These are phyloP conservation scores for Epistrophe grossulariae DNA, from an alignment of 2,888 invertebrate genomes.

Conservation along the genomic window DNA sequence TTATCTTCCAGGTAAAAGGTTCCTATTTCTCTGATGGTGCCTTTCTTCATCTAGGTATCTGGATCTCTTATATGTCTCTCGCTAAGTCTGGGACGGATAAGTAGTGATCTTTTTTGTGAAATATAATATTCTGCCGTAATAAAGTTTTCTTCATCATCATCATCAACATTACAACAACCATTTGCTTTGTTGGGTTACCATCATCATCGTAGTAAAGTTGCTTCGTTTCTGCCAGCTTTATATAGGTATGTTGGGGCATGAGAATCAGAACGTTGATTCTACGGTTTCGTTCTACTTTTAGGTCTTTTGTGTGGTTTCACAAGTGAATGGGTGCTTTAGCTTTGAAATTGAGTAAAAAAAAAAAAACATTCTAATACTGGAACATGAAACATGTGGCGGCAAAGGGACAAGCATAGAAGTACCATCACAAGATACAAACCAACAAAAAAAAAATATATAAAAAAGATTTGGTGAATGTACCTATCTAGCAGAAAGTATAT, in stretches of 20 bases:
- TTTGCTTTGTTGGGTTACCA: slow-evolving; percentile 50
- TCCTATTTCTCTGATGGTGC: neutral
- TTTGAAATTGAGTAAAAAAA: slow-evolving; percentile 58
- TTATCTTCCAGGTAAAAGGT: slow-evolving; percentile 23
- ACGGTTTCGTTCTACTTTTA: slow-evolving; percentile 73
- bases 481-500: slow-evolving; percentile 48
- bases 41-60: slow-evolving; percentile 45
- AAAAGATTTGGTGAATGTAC: slow-evolving; percentile 46
- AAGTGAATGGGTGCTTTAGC: slow-evolving; percentile 65
- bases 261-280: slow-evolving; percentile 65
- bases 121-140: slow-evolving; percentile 73
- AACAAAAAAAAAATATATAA: slow-evolving; percentile 4
- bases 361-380: slow-evolving; percentile 43
- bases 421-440: neutral
- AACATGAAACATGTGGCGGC: slow-evolving; percentile 40
- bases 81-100: slow-evolving; percentile 30
- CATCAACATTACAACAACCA: slow-evolving; percentile 36
- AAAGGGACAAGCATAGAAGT: neutral
- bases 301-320: slow-evolving; percentile 65
- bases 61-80: slow-evolving; percentile 40
- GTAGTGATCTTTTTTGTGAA: slow-evolving; percentile 66
- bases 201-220: slow-evolving; percentile 1
- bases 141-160: slow-evolving; percentile 72
- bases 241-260: slow-evolving; percentile 35
- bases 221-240: slow-evolving; percentile 8